Evolutionary conservation across 2,888 invertebrate species (phyloP), one percentile per base, ranked within the genome.

Genomic region (Perithous albicinctus): DNA sequence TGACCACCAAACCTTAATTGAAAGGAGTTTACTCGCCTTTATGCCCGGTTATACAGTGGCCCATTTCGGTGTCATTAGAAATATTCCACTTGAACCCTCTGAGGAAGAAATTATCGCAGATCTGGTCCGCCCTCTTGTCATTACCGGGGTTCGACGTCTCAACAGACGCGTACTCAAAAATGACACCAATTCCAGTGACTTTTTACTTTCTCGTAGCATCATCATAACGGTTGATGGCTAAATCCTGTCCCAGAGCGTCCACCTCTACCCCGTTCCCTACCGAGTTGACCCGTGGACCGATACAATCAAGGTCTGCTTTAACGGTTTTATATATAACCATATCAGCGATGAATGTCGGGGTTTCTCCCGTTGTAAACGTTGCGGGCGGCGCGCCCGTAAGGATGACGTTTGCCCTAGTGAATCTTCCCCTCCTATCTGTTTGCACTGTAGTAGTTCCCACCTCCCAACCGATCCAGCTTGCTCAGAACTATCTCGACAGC

Each of bases 261-360:
- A 18, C 0, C 8, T 73, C 0, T 38, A 35, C 8, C 48, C 35
- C 3, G 35, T 73, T 6, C 29, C 12, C 15, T n/a, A 73, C 10
- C n/a, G 8, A 1, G 35, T 73, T 4, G 61, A 61, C 3, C 61
- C 48, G 5, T 73, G 35, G 61, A n/a, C 38, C 7, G 61, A 61
- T 0, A 61, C 48, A 6, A 38, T 73, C 2, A 61, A 48, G 7
- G 38, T 73, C 3, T 73, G 73, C 8, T 32, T 20, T 15, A 73
- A 73, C 8, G 48, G 61, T 48, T 61, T n/a, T 8, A 61, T 35
- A 18, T 48, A 46, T 12, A 46, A 51, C 1, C 61, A 72, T 32
- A 32, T 72, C 6, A 15, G 32, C 0, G 41, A 35, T 0, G 46
- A 48, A 3, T 61, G 72, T 46, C 59, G 61, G 20, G 61, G 61